Evolutionary conservation across 2,888 invertebrate genomes (phyloP).

Genomic region (Polyommatus iphigenia): DNA sequence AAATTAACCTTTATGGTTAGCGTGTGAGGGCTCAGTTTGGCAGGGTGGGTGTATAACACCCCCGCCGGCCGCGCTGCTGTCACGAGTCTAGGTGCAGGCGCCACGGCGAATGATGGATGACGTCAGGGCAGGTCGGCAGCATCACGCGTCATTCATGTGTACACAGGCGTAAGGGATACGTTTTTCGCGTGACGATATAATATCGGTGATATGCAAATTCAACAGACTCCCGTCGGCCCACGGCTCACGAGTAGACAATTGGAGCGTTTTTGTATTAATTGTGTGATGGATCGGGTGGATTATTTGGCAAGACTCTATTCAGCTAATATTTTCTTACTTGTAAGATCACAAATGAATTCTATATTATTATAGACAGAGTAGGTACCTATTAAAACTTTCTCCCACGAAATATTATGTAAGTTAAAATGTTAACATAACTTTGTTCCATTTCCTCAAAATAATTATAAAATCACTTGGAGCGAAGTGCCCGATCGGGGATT

Average conservation of each 20-base stretch:
- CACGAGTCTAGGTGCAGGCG: slow-evolving; percentile 79
- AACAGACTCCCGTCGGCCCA: slow-evolving; percentile 59
- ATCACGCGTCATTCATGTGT: slow-evolving; percentile 81
- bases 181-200: slow-evolving; percentile 80
- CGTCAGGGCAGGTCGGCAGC: slow-evolving; percentile 79
- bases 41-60: slow-evolving; percentile 42
- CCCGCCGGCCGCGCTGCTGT: slow-evolving; percentile 62
- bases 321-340: background rate
- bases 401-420: background rate
- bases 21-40: slow-evolving; percentile 46
- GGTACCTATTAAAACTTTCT: background rate
- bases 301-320: background rate
- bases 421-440: slow-evolving; percentile 37
- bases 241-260: slow-evolving; percentile 47
- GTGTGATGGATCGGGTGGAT: background rate
- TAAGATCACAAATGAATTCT: background rate
- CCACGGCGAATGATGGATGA: slow-evolving; percentile 80
- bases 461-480: slow-evolving; percentile 55
- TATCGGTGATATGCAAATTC: slow-evolving; percentile 80
- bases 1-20: slow-evolving; percentile 45
- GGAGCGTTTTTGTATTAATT: slow-evolving; percentile 12
- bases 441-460: slow-evolving; percentile 26
- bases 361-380: background rate
- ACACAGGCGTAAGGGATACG: slow-evolving; percentile 81
- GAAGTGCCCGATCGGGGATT: slow-evolving; percentile 68